phyloP scores from a whole-genome alignment of 2,888 invertebrate genomes.

The Melanophora roralis region DNA sequence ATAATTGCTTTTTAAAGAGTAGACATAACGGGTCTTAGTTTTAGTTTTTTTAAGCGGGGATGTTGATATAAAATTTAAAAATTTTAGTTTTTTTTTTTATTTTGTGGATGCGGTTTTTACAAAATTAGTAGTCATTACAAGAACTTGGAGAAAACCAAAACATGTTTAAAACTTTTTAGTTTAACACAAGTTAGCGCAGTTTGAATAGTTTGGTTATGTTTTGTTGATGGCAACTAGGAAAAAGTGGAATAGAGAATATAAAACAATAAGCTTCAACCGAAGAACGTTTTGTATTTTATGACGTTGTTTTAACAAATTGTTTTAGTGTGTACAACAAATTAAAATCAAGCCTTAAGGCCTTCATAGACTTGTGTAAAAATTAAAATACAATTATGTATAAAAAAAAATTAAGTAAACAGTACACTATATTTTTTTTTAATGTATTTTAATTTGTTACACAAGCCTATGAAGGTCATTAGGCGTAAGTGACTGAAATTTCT shows the following conservation, averaged over 20 bases:
- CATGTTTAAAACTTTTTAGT: constrained; percentile 28
- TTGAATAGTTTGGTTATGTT: constrained; percentile 31
- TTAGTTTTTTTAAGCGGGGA: background rate
- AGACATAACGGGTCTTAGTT: too few species aligned
- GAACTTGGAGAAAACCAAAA: background rate
- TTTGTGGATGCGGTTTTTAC: too few species aligned
- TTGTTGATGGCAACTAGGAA: constrained; percentile 8
- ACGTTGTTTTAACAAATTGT: too few species aligned
- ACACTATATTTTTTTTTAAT: too few species aligned
- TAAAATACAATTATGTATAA: too few species aligned
- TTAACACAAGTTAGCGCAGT: constrained; percentile 39
- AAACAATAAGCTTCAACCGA: background rate
- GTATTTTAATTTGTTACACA: too few species aligned
- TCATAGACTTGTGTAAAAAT: too few species aligned
- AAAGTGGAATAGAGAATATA: background rate
- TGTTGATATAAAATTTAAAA: too few species aligned
- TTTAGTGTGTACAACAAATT: background rate
- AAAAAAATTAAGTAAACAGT: too few species aligned
- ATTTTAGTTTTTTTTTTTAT: background rate
- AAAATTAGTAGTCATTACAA: background rate
- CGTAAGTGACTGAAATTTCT: background rate
- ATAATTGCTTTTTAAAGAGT: background rate
- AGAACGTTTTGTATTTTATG: too few species aligned
- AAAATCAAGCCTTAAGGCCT: background rate
- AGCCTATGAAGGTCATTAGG: too few species aligned